Percentiles rank a stretch among this genome's conserved stretches.
Evolutionary conservation across 2,888 invertebrate species (phyloP).

Genomic region (Melieria picta): DNA sequence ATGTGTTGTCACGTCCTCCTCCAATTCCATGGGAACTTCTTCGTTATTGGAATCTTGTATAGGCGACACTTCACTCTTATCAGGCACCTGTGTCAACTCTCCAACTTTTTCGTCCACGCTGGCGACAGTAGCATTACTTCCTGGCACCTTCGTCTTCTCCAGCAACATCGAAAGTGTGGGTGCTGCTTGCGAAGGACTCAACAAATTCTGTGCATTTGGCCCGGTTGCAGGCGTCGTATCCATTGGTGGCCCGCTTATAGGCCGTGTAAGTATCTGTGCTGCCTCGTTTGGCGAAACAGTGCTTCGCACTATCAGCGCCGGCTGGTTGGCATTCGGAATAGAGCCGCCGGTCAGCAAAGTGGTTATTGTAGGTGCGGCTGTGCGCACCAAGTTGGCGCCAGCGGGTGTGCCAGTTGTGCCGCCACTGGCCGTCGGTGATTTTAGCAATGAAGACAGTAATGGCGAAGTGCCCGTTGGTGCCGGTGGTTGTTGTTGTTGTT

Average conservation of each 20-base stretch:
- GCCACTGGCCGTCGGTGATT: constrained; percentile 70
- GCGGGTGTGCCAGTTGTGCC: constrained; percentile 62
- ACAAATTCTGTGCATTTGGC: constrained; percentile 57
- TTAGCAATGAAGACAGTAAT: constrained; percentile 82
- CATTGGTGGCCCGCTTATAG: constrained; percentile 60
- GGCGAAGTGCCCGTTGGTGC: constrained; percentile 73
- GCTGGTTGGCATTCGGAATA: constrained; percentile 51
- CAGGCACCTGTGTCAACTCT: neutral
- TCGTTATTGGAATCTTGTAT: constrained; percentile 43
- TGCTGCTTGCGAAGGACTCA: constrained; percentile 75
- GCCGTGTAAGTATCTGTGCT: constrained; percentile 54
- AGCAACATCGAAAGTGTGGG: constrained; percentile 80
- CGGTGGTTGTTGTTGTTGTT: constrained; percentile 48
- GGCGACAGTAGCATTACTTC: neutral
- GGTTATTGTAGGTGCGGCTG: constrained; percentile 65
- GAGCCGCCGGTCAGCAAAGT: constrained; percentile 63
- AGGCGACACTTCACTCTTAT: neutral
- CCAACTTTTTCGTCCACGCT: constrained; percentile 28
- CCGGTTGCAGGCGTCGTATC: constrained; percentile 20
- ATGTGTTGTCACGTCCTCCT: constrained; percentile 42
- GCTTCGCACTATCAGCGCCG: constrained; percentile 48
- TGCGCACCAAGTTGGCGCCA: constrained; percentile 48
- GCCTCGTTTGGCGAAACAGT: constrained; percentile 50
- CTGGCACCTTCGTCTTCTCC: constrained; percentile 67
- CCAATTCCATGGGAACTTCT: constrained; percentile 49